Percentiles rank a stretch among this genome's conserved stretches.
phyloP scores from a whole-genome alignment of 2,888 invertebrate species.

The Drosophila hamatofila region DNA sequence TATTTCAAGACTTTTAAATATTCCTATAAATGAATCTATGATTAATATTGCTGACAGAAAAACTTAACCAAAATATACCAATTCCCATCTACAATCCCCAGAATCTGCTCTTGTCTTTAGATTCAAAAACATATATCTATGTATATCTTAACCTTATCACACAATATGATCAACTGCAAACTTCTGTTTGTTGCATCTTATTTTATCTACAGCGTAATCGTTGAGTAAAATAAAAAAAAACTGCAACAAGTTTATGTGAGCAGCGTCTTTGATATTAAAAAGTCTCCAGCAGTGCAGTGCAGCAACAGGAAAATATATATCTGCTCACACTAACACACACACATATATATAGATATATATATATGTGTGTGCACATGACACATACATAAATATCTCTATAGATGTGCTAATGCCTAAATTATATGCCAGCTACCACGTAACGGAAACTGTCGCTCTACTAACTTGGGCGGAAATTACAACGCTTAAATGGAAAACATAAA shows the following conservation, averaged over 20 bases:
- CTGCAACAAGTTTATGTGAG: slow-evolving; percentile 58
- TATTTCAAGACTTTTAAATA: too few species aligned
- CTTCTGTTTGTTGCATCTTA: background rate
- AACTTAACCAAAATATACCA: background rate
- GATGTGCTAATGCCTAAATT: slow-evolving; percentile 69
- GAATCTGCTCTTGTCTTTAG: too few species aligned
- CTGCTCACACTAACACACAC: background rate
- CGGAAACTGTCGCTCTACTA: slow-evolving; percentile 72
- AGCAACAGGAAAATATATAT: slow-evolving; percentile 34
- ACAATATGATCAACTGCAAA: background rate
- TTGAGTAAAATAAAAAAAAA: background rate
- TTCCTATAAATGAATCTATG: too few species aligned
- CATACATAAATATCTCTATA: slow-evolving; percentile 21
- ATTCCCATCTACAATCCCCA: background rate
- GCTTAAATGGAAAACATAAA: slow-evolving; percentile 82
- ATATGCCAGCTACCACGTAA: slow-evolving; percentile 61
- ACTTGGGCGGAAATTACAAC: slow-evolving; percentile 82
- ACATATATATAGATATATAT: background rate
- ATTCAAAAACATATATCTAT: background rate
- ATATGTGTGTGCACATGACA: slow-evolving; percentile 1
- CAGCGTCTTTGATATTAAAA: slow-evolving; percentile 62
- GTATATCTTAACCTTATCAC: background rate
- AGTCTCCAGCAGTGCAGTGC: slow-evolving; percentile 60
- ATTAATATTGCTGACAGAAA: too few species aligned
- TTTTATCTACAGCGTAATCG: slow-evolving; percentile 1